Evolutionary conservation across 1,140 invertebrate genomes (phyloP), one percentile per base, ranked within the genome.

Genomic region (Sarcophaga bullata): DNA sequence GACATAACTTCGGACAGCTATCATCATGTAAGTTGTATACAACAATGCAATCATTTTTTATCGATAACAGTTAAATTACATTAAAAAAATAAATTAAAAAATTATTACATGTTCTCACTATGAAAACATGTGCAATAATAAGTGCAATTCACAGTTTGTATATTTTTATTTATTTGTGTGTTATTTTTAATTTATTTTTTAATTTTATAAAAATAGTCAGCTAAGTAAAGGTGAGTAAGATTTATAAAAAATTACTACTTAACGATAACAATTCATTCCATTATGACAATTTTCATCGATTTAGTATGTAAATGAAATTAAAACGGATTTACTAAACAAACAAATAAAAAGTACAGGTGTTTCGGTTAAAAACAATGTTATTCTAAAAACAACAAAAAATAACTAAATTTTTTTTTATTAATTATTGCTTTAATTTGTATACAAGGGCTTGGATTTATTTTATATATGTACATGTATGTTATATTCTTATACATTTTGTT

Each of bases 1-100:
- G 92, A 93, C 82, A 89, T 92, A 6, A 87, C 91, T 1, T 88
- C 92, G 0, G 92, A 92, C 50, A 93, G 92, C 25, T 93, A 93
- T 85, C 92, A 92, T 84, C 88, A 91, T 83, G 90, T 90, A 85
- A 86, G 87, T 83, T 37, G 0, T 50, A 48, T 9, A 37, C 25
- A 76, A 82, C 76, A 82, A 73, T 54, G 10, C 49, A 72, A 72
- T 25, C 37, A 19, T 17, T 72, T 25, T 62, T 15, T 62, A 7
- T 62, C 58, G 9, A 13, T 62, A 7, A 17, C 58, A 13, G 4
- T 62, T 15, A 19, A 8, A 13, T 25, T 72, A 25, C n/a, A 72
- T 7, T 62, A 15, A 72, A 72, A 72, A 37, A 37, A 37, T 37
- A 37, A 37, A 37, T 37, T 37, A 1, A 37, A 37, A 37, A 37